Percentiles rank a stretch among this genome's conserved stretches.
Evolutionary conservation across 2,113 vertebrate genomes (phyloP).

Genomic region (Pelmatolapia mariae): DNA sequence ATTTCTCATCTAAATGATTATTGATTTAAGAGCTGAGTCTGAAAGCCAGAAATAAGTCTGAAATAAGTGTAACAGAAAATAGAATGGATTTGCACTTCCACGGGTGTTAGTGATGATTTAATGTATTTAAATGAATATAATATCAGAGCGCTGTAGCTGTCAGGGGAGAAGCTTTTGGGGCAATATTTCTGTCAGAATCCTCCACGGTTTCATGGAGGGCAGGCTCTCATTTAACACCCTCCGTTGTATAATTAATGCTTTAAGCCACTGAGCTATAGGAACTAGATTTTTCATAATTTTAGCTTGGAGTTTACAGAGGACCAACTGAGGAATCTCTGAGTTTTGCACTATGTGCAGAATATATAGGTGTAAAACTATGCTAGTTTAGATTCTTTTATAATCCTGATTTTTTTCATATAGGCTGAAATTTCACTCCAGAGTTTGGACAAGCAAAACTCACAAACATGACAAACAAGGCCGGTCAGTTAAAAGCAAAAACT

Average conservation of each 20-base stretch:
- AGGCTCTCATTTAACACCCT: conserved; percentile 55
- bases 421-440: neutral
- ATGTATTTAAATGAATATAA: conserved; percentile 67
- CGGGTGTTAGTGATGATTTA: conserved; percentile 56
- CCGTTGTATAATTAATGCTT: conserved; percentile 63
- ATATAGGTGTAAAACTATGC: neutral
- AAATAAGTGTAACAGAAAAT: conserved; percentile 56
- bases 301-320: conserved; percentile 9
- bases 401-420: neutral
- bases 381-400: neutral
- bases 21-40: conserved; percentile 55
- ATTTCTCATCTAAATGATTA: conserved; percentile 70
- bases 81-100: conserved; percentile 55
- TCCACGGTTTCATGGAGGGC: conserved; percentile 53
- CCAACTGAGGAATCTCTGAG: neutral
- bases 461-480: neutral
- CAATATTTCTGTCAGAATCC: conserved; percentile 59
- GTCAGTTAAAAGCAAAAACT: neutral
- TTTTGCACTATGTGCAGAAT: neutral
- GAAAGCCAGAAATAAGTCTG: conserved; percentile 47
- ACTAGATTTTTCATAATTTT: conserved; percentile 50
- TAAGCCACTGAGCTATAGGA: conserved; percentile 39
- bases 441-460: neutral
- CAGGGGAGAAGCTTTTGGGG: conserved; percentile 49
- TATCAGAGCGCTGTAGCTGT: conserved; percentile 41